Percentiles rank a stretch among this genome's conserved stretches.
Conservation (phyloP, 2,797 vertebrate species). For the Enteromius anoplus region DNA sequence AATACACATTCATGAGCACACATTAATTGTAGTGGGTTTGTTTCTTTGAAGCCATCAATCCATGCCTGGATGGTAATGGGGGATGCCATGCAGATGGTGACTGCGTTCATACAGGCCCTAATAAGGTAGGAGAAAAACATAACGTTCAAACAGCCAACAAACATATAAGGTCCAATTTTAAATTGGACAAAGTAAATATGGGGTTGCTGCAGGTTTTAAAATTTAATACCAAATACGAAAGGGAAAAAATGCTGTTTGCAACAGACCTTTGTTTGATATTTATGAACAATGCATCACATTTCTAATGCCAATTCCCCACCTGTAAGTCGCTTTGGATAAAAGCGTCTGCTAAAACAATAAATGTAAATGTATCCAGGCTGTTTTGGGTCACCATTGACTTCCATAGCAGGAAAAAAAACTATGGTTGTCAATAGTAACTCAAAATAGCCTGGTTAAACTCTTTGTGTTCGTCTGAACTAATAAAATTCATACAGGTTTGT, state of each 20-base stretch:
- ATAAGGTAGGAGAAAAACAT: constrained; percentile 77
- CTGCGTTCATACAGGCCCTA: constrained; percentile 89
- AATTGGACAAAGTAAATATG: neutral
- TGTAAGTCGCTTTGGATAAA: no score
- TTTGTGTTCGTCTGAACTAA: no score
- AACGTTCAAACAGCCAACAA: neutral
- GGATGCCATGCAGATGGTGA: constrained; percentile 85
- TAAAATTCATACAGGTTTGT: no score
- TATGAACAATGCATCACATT: no score
- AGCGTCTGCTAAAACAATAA: no score
- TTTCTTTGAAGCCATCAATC: constrained; percentile 84
- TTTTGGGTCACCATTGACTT: no score
- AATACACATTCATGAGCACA: neutral
- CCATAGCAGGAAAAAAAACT: no score
- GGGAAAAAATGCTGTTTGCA: neutral
- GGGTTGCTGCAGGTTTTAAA: neutral
- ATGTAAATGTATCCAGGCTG: no score
- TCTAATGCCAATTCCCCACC: no score
- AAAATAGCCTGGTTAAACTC: no score
- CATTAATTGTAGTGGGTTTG: neutral
- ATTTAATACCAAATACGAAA: neutral
- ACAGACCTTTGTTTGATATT: no score
- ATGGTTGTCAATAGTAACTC: no score
- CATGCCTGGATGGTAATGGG: constrained; percentile 82
- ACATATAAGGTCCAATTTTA: neutral